Conservation (phyloP, 2,888 invertebrate species). For the Euphydryas editha region DNA sequence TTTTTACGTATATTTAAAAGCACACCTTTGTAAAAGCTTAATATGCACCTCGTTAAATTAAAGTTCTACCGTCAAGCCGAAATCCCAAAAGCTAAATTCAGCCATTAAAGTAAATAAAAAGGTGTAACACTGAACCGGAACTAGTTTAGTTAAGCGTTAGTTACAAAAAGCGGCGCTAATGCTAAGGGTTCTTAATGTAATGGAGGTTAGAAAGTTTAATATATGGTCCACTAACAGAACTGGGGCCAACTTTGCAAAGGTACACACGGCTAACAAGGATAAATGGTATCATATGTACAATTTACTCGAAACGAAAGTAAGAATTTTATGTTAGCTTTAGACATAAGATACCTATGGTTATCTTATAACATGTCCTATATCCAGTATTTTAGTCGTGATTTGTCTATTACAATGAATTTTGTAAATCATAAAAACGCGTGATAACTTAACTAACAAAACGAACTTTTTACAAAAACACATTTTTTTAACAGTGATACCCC, state of each 20-base stretch:
- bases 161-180: slow-evolving; percentile 48
- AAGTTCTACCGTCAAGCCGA: slow-evolving; percentile 12
- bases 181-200: slow-evolving; percentile 60
- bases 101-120: slow-evolving; percentile 33
- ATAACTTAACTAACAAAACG: no score
- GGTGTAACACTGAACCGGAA: slow-evolving; percentile 31
- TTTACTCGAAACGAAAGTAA: neutral
- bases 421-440: no score
- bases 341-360: no score
- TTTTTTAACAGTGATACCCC: no score
- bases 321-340: no score
- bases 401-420: no score
- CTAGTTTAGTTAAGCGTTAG: slow-evolving; percentile 40
- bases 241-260: slow-evolving; percentile 50
- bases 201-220: slow-evolving; percentile 69
- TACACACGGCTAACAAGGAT: slow-evolving; percentile 30
- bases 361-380: no score
- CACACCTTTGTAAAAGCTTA: slow-evolving; percentile 2
- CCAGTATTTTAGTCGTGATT: no score
- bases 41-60: slow-evolving; percentile 13
- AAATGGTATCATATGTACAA: neutral
- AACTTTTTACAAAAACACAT: no score
- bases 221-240: slow-evolving; percentile 67
- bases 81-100: slow-evolving; percentile 19
- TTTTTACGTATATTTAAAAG: slow-evolving; percentile 7